Conservation (phyloP, 2,888 invertebrate species). For the Drosophila buzzatii region DNA sequence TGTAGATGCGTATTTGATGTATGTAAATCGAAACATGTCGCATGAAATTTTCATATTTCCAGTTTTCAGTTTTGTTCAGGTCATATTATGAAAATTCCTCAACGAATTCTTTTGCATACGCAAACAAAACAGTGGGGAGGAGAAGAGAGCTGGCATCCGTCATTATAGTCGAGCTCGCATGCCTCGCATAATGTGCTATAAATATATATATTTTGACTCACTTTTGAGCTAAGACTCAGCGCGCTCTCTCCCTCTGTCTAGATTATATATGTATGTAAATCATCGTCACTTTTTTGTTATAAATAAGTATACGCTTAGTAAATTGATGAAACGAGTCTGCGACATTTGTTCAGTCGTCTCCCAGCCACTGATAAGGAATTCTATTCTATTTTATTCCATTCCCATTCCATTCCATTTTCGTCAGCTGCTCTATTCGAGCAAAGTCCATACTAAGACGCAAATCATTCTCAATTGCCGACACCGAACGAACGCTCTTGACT, state of each 20-base stretch:
- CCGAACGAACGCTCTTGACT: conserved; percentile 11
- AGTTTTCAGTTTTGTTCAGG: conserved; percentile 7
- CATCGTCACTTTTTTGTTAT: conserved; percentile 28
- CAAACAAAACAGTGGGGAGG: conserved; percentile 3
- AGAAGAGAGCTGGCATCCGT: conserved; percentile 20
- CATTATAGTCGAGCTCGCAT: conserved; percentile 30
- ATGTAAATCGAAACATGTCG: conserved; percentile 17
- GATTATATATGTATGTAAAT: conserved; percentile 38
- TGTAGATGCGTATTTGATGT: background rate
- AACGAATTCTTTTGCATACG: conserved; percentile 41
- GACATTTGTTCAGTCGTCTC: conserved; percentile 20
- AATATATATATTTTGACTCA: conserved; percentile 8
- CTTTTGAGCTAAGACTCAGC: background rate
- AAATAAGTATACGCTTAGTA: conserved; percentile 7
- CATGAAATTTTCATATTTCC: conserved; percentile 13
- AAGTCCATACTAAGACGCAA: conserved; percentile 43
- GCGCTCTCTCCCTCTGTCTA: background rate
- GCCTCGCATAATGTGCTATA: background rate
- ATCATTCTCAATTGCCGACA: conserved; percentile 38
- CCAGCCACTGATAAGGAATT: conserved; percentile 41
- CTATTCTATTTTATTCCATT: conserved; percentile 30
- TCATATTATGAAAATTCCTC: conserved; percentile 44
- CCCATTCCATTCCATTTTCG: conserved; percentile 37
- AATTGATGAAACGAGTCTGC: conserved; percentile 20
- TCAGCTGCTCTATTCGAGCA: conserved; percentile 21